Evolutionary conservation across 2,113 vertebrate genomes (phyloP), one percentile per base, ranked within the genome.

Genomic region (Lasiurus borealis): DNA sequence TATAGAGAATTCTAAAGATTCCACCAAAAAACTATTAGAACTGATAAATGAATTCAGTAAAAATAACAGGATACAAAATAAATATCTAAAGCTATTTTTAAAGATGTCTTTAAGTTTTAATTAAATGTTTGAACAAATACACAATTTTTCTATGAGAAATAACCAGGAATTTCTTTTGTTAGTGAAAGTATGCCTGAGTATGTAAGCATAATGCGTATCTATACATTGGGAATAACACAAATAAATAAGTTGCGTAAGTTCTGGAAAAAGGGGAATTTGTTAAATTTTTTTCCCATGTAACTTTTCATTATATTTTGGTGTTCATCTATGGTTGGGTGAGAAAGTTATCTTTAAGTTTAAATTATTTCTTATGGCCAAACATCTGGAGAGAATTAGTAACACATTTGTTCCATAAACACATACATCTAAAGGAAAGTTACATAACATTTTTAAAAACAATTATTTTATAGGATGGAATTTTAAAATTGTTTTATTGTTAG

Each of bases 111-210:
- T 76, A 15, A 6, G 2, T 78, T 85, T 86, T 80, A 95, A 93
- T 27, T 78, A 7, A 85, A 50, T 66, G 3, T 54, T 44, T 88
- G 34, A 76, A 92, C 50, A 92, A 92, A 75, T 36, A 46, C 1
- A 50, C 34, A 78, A 2, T 78, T 59, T 94, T 93, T 66, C 19
- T 59, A 25, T 59, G 46, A 78, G 21, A 94, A 94, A 77, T 73
- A 50, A 46, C 15, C 72, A 64, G 18, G 8, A 62, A 50, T 40
- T 80, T 34, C 36, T 68, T 77, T 48, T 75, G 16, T 73, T 31
- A 68, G 44, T 71, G 62, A 80, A 94, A 48, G 1, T 80, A 84
- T 76, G 4, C 29, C 21, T 85, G 4, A 57, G 0, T 69, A 13
- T 69, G 8, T 15, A 69, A 85, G 80, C 19, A 76, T n/a, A 76